Evolutionary conservation across 1,140 invertebrate genomes (phyloP).

Genomic region (Dreissena polymorpha): DNA sequence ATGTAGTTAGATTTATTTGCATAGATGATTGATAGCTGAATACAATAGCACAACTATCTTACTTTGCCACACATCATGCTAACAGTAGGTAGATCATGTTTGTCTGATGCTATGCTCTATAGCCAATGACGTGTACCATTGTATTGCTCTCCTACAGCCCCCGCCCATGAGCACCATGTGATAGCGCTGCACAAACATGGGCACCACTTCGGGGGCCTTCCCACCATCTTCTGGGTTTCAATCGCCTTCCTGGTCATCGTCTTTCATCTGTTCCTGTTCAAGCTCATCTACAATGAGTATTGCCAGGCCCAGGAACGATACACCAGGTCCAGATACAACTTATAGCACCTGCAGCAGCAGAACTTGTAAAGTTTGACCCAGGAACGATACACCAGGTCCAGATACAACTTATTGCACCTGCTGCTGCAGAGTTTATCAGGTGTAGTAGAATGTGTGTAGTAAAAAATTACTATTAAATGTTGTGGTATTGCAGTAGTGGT

Average conservation of each 20-base stretch:
- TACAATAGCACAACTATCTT: too few relatives aligned
- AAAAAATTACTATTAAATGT: too few relatives aligned
- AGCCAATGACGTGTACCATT: not conserved
- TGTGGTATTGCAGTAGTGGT: too few relatives aligned
- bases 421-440: not conserved
- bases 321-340: constrained; percentile 58
- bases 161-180: constrained; percentile 94
- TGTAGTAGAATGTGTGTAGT: too few relatives aligned
- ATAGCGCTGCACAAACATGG: constrained; percentile 96
- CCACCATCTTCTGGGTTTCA: constrained; percentile 95
- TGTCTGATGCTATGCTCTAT: too few relatives aligned
- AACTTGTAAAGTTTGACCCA: constrained; percentile 53
- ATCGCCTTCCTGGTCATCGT: constrained; percentile 93
- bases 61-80: too few relatives aligned
- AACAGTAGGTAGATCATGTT: too few relatives aligned
- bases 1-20: too few relatives aligned
- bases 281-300: constrained; percentile 93
- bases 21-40: too few relatives aligned
- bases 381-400: constrained; percentile 62
- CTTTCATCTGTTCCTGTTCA: constrained; percentile 97
- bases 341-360: constrained; percentile 36
- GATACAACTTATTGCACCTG: constrained; percentile 59
- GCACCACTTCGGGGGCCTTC: constrained; percentile 92
- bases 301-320: constrained; percentile 73
- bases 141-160: constrained; percentile 83